These are phyloP conservation scores for Hucho hucho DNA, from an alignment of 2,113 vertebrate genomes.

Conservation along the genomic window DNA sequence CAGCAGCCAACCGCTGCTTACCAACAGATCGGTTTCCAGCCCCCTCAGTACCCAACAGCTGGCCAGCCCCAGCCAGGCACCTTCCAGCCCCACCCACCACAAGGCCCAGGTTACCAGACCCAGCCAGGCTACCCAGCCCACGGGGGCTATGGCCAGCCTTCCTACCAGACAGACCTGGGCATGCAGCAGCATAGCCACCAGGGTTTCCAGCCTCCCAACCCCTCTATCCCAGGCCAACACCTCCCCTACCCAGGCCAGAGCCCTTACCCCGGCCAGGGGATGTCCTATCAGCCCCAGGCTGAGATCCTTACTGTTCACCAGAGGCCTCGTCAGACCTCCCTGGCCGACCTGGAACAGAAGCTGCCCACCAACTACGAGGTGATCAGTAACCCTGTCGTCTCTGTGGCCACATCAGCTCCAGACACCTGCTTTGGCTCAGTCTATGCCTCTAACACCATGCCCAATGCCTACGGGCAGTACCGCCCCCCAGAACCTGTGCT, in stretches of 20 bases:
- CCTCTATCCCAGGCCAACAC: slow-evolving; percentile 79
- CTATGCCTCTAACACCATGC: slow-evolving; percentile 63
- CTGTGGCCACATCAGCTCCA: slow-evolving; percentile 80
- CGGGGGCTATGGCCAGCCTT: slow-evolving; percentile 69
- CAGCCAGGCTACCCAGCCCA: slow-evolving; percentile 79
- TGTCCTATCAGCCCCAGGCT: slow-evolving; percentile 78
- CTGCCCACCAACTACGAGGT: slow-evolving; percentile 95
- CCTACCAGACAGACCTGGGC: slow-evolving; percentile 82
- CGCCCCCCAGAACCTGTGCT: slow-evolving; percentile 75
- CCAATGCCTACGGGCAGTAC: slow-evolving; percentile 83
- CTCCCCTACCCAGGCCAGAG: slow-evolving; percentile 77
- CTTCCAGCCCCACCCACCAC: slow-evolving; percentile 82
- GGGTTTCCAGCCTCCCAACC: slow-evolving; percentile 78
- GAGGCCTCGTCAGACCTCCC: slow-evolving; percentile 89
- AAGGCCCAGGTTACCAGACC: slow-evolving; percentile 77
- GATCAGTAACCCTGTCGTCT: slow-evolving; percentile 78
- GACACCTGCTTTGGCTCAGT: slow-evolving; percentile 74
- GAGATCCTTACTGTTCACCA: slow-evolving; percentile 82
- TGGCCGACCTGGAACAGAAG: slow-evolving; percentile 95
- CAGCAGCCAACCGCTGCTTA: slow-evolving; percentile 76
- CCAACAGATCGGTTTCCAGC: slow-evolving; percentile 85
- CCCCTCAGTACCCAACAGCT: slow-evolving; percentile 79
- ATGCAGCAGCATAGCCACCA: slow-evolving; percentile 78
- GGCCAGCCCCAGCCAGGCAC: slow-evolving; percentile 83
- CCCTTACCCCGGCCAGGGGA: slow-evolving; percentile 66